A percentile compares a stretch with the other conserved stretches of the same genome.
phyloP scores from a whole-genome alignment of 2,113 vertebrate species.

The Ursus arctos region DNA sequence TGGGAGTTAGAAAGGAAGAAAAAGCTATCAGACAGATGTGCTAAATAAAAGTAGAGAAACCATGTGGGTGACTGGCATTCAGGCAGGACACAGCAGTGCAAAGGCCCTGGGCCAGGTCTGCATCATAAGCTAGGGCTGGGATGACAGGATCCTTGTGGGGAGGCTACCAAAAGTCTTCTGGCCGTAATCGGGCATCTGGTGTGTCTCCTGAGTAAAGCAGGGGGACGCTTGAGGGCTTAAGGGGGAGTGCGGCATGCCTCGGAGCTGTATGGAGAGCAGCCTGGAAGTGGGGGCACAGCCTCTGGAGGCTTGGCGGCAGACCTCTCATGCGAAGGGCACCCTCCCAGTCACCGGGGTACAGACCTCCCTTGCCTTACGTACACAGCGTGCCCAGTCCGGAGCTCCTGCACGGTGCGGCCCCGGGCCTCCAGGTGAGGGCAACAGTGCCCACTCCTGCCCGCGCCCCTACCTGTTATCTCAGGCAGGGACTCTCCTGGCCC shows the following conservation, averaged over 20 bases:
- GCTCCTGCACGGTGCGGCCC: neutral
- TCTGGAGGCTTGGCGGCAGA: too few relatives aligned
- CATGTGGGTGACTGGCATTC: neutral
- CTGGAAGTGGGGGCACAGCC: neutral
- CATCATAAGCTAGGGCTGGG: accelerated
- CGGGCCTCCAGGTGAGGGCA: neutral
- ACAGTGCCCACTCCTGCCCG: neutral
- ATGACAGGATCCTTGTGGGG: accelerated
- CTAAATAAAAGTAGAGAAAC: accelerated
- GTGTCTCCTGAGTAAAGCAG: neutral
- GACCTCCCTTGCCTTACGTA: accelerated
- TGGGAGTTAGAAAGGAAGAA: accelerated
- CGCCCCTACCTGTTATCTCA: neutral
- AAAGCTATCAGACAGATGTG: accelerated
- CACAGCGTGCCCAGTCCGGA: neutral
- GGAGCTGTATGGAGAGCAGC: too few relatives aligned
- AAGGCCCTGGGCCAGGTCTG: neutral
- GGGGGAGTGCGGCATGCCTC: accelerated
- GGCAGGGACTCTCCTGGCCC: too few relatives aligned
- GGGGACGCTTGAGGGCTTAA: neutral
- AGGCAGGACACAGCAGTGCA: accelerated
- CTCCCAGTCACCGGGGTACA: neutral
- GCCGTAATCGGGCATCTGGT: too few relatives aligned
- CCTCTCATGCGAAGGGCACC: neutral
- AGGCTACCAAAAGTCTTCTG: neutral